Percentiles rank a stretch among this genome's conserved stretches.
These are phyloP conservation scores for Drosophila ohnishii DNA, from an alignment of 1,140 invertebrate species.

Conservation along the genomic window DNA sequence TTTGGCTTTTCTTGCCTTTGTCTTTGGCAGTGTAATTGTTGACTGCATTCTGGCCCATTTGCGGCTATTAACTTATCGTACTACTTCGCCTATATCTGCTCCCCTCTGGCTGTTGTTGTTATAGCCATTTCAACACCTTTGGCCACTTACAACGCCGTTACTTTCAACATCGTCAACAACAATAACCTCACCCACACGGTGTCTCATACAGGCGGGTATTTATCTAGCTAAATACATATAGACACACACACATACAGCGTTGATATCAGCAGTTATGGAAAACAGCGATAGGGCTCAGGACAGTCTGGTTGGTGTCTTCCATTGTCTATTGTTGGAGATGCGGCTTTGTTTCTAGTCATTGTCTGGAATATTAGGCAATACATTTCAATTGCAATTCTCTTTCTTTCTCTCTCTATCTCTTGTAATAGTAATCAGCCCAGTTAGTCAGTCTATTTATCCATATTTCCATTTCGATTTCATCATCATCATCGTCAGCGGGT, in stretches of 20 bases:
- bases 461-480: slow-evolving; percentile 35
- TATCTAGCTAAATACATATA: slow-evolving; percentile 16
- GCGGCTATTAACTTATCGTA: slow-evolving; percentile 35
- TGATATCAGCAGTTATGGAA: slow-evolving; percentile 50
- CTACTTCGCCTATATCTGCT: slow-evolving; percentile 6
- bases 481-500: slow-evolving; percentile 10
- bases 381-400: slow-evolving; percentile 34
- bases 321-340: slow-evolving; percentile 56
- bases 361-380: slow-evolving; percentile 69
- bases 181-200: slow-evolving; percentile 35
- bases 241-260: background rate
- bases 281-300: slow-evolving; percentile 20
- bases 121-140: slow-evolving; percentile 70
- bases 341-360: slow-evolving; percentile 55
- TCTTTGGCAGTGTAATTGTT: slow-evolving; percentile 39
- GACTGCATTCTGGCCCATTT: slow-evolving; percentile 40
- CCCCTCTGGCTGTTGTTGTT: slow-evolving; percentile 27
- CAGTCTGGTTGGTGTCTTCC: slow-evolving; percentile 10
- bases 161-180: slow-evolving; percentile 62
- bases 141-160: slow-evolving; percentile 56
- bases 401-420: background rate
- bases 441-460: slow-evolving; percentile 25
- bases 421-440: slow-evolving; percentile 16
- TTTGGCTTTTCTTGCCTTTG: slow-evolving; percentile 20
- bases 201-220: slow-evolving; percentile 3